phyloP scores from a whole-genome alignment of 2,113 vertebrate genomes.

The Tragelaphus strepsiceros region DNA sequence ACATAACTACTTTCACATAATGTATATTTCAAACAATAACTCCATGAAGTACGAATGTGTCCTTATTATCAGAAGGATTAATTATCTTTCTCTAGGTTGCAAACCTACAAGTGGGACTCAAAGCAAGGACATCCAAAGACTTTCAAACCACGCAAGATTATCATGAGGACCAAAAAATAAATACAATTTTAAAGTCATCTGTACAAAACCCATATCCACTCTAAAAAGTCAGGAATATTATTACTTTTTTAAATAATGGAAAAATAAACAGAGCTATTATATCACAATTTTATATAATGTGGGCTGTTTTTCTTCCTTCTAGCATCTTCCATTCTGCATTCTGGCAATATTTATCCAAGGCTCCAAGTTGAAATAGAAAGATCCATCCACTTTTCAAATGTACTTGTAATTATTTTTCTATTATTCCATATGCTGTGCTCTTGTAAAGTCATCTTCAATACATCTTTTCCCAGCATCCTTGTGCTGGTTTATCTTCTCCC shows the following conservation, averaged over 20 bases:
- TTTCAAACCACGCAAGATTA: background rate
- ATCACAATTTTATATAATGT: background rate
- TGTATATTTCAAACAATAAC: background rate
- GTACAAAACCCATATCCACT: background rate
- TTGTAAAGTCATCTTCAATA: background rate
- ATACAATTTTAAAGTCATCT: background rate
- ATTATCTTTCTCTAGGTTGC: background rate
- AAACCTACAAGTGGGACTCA: background rate
- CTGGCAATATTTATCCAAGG: background rate
- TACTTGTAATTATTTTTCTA: constrained; percentile 18
- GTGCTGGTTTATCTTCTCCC: constrained; percentile 18
- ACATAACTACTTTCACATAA: background rate
- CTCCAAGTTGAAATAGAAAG: constrained; percentile 42
- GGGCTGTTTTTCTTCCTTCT: background rate
- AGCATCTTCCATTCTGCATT: background rate
- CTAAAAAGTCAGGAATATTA: background rate
- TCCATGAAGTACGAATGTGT: background rate
- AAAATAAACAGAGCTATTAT: background rate
- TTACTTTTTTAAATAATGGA: background rate
- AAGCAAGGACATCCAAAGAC: background rate
- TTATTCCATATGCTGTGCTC: background rate
- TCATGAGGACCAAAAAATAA: background rate
- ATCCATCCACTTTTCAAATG: background rate
- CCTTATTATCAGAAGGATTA: background rate
- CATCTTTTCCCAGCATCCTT: constrained; percentile 27